These are phyloP conservation scores for Centropristis striata DNA, from an alignment of 2,113 vertebrate genomes.

Conservation along the genomic window DNA sequence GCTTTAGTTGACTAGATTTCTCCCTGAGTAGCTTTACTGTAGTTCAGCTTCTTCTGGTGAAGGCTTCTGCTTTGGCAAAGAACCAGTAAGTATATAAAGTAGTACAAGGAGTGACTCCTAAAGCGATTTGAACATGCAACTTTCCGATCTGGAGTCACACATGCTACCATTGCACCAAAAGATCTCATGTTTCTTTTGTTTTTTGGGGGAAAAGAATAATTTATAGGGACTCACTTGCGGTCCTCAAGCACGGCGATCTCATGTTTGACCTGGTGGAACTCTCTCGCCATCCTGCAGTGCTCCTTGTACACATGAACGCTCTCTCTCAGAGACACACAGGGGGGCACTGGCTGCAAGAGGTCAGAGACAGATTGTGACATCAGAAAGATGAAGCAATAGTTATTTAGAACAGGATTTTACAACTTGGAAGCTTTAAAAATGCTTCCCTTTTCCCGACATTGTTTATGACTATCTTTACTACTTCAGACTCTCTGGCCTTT, in stretches of 20 bases:
- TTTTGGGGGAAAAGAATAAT: background rate
- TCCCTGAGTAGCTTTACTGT: too few species aligned
- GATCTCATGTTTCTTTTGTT: background rate
- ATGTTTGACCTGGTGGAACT: conserved; percentile 95
- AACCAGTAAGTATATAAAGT: too few species aligned
- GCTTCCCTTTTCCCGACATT: background rate
- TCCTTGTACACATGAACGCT: conserved; percentile 96
- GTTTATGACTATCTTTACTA: background rate
- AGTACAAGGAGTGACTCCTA: too few species aligned
- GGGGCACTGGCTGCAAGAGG: conserved; percentile 91
- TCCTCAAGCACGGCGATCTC: conserved; percentile 95
- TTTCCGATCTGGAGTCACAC: background rate
- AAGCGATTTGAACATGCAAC: too few species aligned
- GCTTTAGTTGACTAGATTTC: too few species aligned
- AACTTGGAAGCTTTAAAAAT: background rate
- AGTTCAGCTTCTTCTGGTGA: too few species aligned
- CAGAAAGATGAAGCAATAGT: background rate
- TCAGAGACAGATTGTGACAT: conserved; percentile 3
- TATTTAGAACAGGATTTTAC: background rate
- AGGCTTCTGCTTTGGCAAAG: too few species aligned
- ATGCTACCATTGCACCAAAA: too few species aligned
- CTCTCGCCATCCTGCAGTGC: conserved; percentile 96
- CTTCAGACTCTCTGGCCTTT: background rate
- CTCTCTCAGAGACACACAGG: conserved; percentile 92
- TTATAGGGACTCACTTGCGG: conserved; percentile 89